Evolutionary conservation across 2,797 vertebrate species (phyloP), one percentile per base, ranked within the genome.

Genomic region (Staurois parvus): DNA sequence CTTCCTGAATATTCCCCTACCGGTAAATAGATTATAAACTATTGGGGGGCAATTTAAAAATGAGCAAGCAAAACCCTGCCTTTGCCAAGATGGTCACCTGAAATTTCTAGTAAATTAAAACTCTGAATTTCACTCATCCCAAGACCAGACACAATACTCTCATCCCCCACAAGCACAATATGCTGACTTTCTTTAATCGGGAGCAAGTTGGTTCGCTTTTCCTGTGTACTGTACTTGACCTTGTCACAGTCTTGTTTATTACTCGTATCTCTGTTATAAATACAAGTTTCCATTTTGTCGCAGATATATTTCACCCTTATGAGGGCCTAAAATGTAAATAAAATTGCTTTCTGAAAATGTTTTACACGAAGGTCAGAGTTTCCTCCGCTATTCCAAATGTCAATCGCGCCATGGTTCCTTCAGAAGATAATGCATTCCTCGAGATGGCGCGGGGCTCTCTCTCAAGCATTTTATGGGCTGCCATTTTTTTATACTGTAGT

Each of bases 311-410:
- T 94, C 91, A 93, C 85, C 81, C 93, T 93, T 92, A 94, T 88
- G 88, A 93, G 91, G 87, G 91, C 90, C 92, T 93, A 91, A 94
- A 92, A 94, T 92, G 92, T 94, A 94, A 95, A 95, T 93, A 94
- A 93, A 92, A 93, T 92, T 90, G 90, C 90, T 93, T 92, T 91
- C 88, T 89, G 87, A 90, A 92, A 92, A 79, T 91, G 89, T 89
- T 89, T 87, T 90, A 89, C 86, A 87, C 87, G 92, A 93, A 95
- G 93, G 93, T 94, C 76, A 52, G 84, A 89, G 85, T 91, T 82
- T 88, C 86, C 13, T 84, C 0, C 37, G 92, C 88, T 91, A 91
- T 90, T 94, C 91, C 89, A 91, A 91, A 90, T 89, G 90, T 89
- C 88, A 88, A 94, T 93, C 93, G 93, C 93, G 89, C 92, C 89